phyloP scores from a whole-genome alignment of 2,888 invertebrate species.

The Adelognathus sp. region DNA sequence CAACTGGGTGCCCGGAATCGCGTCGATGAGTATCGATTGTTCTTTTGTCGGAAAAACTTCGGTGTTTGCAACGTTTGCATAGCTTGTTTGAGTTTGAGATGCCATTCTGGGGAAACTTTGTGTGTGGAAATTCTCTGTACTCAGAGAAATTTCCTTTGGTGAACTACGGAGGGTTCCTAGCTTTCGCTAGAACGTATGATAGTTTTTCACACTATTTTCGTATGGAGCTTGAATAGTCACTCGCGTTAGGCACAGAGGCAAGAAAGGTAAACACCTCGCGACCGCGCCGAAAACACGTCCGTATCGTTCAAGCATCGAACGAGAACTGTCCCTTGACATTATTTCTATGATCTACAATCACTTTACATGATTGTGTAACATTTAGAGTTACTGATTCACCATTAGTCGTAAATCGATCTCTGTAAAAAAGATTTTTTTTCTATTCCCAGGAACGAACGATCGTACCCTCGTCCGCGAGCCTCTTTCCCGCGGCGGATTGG shows the following conservation, averaged over 20 bases:
- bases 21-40: slow-evolving; percentile 33
- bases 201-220: background rate
- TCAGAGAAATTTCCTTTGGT: too few relatives aligned
- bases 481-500: slow-evolving; percentile 92
- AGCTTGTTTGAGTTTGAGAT: background rate
- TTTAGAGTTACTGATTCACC: too few relatives aligned
- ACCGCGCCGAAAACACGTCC: slow-evolving; percentile 3
- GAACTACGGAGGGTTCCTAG: too few relatives aligned
- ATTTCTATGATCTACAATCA: too few relatives aligned
- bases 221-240: background rate
- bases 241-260: slow-evolving; percentile 16
- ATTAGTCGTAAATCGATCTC: too few relatives aligned
- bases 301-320: slow-evolving; percentile 7
- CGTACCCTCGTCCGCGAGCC: slow-evolving; percentile 85
- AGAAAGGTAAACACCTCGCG: slow-evolving; percentile 1
- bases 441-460: slow-evolving; percentile 86
- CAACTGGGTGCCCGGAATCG: slow-evolving; percentile 9
- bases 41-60: slow-evolving; percentile 30
- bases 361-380: too few relatives aligned
- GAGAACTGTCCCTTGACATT: too few relatives aligned
- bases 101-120: background rate
- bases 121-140: slow-evolving; percentile 14
- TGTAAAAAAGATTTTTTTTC: too few relatives aligned
- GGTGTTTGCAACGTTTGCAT: background rate
- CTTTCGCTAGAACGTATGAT: too few relatives aligned